phyloP scores from a whole-genome alignment of 1,140 invertebrate species.

The Vollenhovia emeryi region DNA sequence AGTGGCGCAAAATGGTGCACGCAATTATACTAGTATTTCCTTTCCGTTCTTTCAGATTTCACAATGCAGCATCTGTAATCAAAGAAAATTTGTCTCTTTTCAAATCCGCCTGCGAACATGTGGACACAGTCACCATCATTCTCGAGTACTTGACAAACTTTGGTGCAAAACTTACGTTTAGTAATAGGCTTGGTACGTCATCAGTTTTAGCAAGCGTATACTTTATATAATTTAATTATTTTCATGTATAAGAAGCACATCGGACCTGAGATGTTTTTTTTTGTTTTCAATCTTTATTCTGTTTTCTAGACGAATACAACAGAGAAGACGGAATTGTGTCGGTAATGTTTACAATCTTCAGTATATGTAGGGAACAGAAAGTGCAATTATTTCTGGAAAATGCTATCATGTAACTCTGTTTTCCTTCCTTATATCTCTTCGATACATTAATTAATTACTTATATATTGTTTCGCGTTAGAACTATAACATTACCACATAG shows the following conservation, averaged over 20 bases:
- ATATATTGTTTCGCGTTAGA: not conserved
- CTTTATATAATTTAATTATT: too few relatives aligned
- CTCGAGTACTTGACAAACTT: not conserved
- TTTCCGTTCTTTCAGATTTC: not conserved
- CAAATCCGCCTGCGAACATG: not conserved
- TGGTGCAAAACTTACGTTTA: not conserved
- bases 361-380: not conserved
- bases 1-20: too few relatives aligned
- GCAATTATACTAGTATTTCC: too few relatives aligned
- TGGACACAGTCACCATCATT: not conserved
- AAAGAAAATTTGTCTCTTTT: slow-evolving; percentile 8
- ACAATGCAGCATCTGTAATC: not conserved
- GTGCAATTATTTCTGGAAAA: not conserved
- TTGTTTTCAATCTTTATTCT: not conserved
- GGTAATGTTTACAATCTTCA: not conserved
- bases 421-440: not conserved
- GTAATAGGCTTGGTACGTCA: not conserved
- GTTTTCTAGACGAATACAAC: not conserved
- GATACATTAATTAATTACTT: not conserved
- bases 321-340: not conserved
- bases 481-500: not conserved
- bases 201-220: not conserved
- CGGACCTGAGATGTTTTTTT: too few relatives aligned
- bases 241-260: too few relatives aligned
- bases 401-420: not conserved